These are phyloP conservation scores for Salvator merianae DNA, from an alignment of 2,113 vertebrate species.

Conservation along the genomic window DNA sequence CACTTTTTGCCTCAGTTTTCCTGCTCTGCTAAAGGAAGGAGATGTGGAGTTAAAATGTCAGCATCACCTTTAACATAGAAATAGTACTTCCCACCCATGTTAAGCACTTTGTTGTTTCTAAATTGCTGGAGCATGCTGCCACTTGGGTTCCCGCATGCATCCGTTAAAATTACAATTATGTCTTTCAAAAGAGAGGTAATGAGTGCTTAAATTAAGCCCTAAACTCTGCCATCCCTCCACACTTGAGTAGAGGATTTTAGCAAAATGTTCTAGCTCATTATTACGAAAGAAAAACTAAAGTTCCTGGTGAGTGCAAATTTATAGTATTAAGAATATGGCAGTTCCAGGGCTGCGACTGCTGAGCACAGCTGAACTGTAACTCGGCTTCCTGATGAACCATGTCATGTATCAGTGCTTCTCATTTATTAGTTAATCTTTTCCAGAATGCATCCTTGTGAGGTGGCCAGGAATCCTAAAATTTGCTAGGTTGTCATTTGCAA, in stretches of 20 bases:
- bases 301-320: background rate
- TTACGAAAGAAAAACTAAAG: background rate
- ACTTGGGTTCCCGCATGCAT: constrained; percentile 24
- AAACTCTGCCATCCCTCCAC: background rate
- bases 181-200: constrained; percentile 51
- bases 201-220: constrained; percentile 42
- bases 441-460: background rate
- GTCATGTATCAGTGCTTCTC: background rate
- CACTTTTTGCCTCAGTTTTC: too few species aligned
- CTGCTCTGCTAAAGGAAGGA: background rate
- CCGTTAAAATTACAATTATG: constrained; percentile 47
- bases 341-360: background rate
- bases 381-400: background rate
- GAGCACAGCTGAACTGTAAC: background rate
- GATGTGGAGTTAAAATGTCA: constrained; percentile 4
- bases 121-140: constrained; percentile 20
- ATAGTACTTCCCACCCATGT: constrained; percentile 6
- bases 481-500: background rate
- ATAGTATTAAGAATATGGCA: background rate
- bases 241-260: constrained; percentile 24
- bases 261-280: constrained; percentile 20
- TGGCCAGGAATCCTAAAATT: background rate
- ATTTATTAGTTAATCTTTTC: background rate
- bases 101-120: constrained; percentile 38
- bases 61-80: constrained; percentile 28